These are phyloP conservation scores for Phenganax marumi DNA, from an alignment of 92 coral and sea anemone genomes.

Conservation along the genomic window DNA sequence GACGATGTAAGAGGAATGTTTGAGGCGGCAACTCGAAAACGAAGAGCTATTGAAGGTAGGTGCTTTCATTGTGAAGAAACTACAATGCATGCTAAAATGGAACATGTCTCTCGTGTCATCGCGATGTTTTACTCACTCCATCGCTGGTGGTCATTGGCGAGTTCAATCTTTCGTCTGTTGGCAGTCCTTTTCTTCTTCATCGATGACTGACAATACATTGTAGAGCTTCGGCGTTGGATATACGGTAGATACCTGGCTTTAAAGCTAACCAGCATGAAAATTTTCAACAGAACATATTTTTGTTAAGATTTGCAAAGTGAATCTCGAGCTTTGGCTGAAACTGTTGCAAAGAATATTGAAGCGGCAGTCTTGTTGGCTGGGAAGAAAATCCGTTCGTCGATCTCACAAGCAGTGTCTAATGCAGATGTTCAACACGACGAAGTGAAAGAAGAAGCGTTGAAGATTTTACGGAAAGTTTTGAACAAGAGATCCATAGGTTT, in stretches of 20 bases:
- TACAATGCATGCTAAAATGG: too few relatives aligned
- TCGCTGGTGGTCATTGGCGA: too few relatives aligned
- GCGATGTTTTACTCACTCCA: too few relatives aligned
- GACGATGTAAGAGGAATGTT: constrained; percentile 23
- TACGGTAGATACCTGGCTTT: neutral
- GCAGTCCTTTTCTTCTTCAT: too few relatives aligned
- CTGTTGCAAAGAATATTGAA: constrained; percentile 10
- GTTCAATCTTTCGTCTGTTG: too few relatives aligned
- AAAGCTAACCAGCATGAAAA: neutral
- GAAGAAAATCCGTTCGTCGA: constrained; percentile 37
- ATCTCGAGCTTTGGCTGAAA: constrained; percentile 7
- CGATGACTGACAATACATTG: too few relatives aligned
- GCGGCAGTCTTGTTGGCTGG: constrained; percentile 12
- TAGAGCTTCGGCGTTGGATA: too few relatives aligned
- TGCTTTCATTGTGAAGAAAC: too few relatives aligned
- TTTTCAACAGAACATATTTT: neutral
- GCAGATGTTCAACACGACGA: constrained; percentile 5
- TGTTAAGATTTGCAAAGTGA: constrained; percentile 6
- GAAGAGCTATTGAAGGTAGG: neutral
- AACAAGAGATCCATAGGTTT: constrained; percentile 17
- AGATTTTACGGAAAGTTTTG: constrained; percentile 1
- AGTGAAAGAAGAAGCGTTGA: constrained; percentile 12
- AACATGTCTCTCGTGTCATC: too few relatives aligned
- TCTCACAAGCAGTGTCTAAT: constrained; percentile 19
- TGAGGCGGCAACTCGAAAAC: neutral